Conservation (phyloP, 2,888 invertebrate genomes). For the Doris montereyensis region DNA sequence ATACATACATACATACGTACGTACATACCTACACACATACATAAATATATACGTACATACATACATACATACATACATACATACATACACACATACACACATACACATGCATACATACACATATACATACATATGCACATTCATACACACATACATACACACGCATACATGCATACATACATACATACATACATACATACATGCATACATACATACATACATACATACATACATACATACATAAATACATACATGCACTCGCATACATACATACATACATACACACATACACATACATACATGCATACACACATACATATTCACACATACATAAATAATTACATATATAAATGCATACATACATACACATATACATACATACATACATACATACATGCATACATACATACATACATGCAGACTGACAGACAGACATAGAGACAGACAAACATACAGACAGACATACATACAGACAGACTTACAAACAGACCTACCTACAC, state of each 20-base stretch:
- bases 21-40: not conserved
- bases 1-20: not conserved
- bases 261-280: not conserved
- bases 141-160: not conserved
- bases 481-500: not conserved
- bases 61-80: not conserved
- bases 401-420: not conserved
- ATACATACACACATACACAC: not conserved
- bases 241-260: not conserved
- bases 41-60: not conserved
- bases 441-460: not conserved
- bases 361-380: not conserved
- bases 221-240: not conserved
- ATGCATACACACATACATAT: not conserved
- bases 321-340: not conserved
- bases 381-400: not conserved
- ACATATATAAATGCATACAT: not conserved
- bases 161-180: not conserved
- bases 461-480: not conserved
- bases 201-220: not conserved
- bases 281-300: not conserved
- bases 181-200: not conserved
- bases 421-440: not conserved
- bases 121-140: not conserved
- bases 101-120: not conserved